Conservation (phyloP, 1,140 invertebrate genomes). For the Pseudomyrmex pallidus region DNA sequence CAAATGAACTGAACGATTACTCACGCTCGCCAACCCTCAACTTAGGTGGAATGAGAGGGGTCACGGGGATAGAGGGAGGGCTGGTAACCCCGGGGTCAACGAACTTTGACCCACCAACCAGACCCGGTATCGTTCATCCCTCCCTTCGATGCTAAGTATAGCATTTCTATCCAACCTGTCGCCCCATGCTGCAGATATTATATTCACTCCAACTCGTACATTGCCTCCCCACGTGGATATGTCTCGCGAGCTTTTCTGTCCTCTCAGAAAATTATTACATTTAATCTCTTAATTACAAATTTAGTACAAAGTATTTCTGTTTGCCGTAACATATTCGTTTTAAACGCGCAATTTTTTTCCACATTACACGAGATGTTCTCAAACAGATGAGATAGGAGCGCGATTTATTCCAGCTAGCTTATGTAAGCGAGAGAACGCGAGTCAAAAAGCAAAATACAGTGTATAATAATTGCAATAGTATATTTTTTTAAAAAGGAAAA, state of each 20-base stretch:
- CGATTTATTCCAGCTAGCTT: conserved; percentile 13
- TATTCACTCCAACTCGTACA: conserved; percentile 57
- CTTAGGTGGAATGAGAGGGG: conserved; percentile 53
- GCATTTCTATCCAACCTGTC: conserved; percentile 77
- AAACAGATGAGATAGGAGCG: neutral
- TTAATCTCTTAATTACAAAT: conserved; percentile 1
- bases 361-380: neutral
- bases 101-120: conserved; percentile 83
- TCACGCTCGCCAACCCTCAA: conserved; percentile 67
- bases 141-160: conserved; percentile 71
- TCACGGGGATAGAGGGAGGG: conserved; percentile 45
- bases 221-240: conserved; percentile 12
- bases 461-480: neutral
- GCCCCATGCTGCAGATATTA: conserved; percentile 73
- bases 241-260: neutral
- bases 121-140: conserved; percentile 67
- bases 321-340: conserved; percentile 12
- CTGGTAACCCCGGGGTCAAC: conserved; percentile 74
- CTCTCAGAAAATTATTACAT: conserved; percentile 59
- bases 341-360: conserved; percentile 13
- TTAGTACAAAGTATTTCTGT: conserved; percentile 1
- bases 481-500: neutral
- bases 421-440: neutral
- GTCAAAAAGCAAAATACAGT: neutral
- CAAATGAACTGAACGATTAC: conserved; percentile 69